These are phyloP conservation scores for Ptychochromis oligacanthus DNA, from an alignment of 2,113 vertebrate species.

Conservation along the genomic window DNA sequence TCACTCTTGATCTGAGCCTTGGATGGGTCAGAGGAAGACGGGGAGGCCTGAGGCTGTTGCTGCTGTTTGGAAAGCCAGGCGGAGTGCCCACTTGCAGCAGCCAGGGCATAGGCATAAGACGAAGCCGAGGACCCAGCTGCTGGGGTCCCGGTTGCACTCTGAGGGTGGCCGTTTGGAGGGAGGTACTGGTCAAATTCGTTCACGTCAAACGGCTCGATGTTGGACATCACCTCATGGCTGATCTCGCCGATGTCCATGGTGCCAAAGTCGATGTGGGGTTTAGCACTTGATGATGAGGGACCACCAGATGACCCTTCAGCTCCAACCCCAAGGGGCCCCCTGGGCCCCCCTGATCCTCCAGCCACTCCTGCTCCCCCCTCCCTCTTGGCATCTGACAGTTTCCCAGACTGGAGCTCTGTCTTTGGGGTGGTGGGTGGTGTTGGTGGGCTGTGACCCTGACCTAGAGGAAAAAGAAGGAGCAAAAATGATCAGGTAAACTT, in stretches of 20 bases:
- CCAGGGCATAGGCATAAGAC: conserved; percentile 90
- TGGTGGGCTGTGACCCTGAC: conserved; percentile 95
- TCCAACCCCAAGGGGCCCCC: conserved; percentile 82
- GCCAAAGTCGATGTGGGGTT: conserved; percentile 98
- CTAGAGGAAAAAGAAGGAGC: conserved; percentile 63
- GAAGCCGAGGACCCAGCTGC: conserved; percentile 73
- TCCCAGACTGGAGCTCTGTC: conserved; percentile 95
- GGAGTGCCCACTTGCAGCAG: conserved; percentile 92
- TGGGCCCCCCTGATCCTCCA: conserved; percentile 77
- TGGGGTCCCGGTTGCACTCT: conserved; percentile 66
- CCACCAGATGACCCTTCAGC: conserved; percentile 73
- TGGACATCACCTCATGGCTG: conserved; percentile 98
- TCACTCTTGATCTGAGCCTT: conserved; percentile 99
- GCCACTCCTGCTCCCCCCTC: conserved; percentile 70
- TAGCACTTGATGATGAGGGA: conserved; percentile 78
- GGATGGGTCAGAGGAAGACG: conserved; percentile 83
- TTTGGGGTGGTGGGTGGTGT: conserved; percentile 98
- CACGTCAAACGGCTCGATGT: conserved; percentile 98
- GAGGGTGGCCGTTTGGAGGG: conserved; percentile 91
- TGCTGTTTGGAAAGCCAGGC: conserved; percentile 98
- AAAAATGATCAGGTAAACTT: conserved; percentile 11
- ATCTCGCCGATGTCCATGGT: conserved; percentile 99
- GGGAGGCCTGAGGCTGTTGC: conserved; percentile 87
- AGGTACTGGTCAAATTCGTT: conserved; percentile 98
- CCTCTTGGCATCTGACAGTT: conserved; percentile 88